Evolutionary conservation across 2,888 invertebrate species (phyloP).

Genomic region (Bimastos eiseni): DNA sequence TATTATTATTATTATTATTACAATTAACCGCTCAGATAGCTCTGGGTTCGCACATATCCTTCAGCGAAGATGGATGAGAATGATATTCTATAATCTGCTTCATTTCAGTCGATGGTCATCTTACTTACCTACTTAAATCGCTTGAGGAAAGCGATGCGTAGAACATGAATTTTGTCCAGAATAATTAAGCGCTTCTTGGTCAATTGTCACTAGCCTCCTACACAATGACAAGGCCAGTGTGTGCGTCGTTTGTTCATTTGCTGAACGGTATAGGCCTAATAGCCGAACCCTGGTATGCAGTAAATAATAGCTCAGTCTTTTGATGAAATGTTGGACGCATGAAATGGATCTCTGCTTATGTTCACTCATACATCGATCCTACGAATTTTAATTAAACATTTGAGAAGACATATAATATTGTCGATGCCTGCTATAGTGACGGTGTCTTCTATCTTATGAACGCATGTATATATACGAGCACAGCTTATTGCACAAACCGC

Average conservation of each 20-base stretch:
- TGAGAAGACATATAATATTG: neutral
- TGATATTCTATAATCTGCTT: neutral
- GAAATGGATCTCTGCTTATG: neutral
- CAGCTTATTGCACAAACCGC: neutral
- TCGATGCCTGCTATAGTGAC: neutral
- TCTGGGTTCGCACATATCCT: neutral
- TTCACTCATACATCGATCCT: neutral
- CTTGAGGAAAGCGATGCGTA: neutral
- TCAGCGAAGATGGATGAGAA: neutral
- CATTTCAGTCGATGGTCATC: neutral
- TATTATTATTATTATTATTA: no score
- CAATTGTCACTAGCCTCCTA: neutral
- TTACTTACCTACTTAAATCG: neutral
- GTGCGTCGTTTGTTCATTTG: neutral
- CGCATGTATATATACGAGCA: neutral
- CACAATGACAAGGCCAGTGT: neutral
- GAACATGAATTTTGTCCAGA: neutral
- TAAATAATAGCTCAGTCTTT: neutral
- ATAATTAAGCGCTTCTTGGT: neutral
- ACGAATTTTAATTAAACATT: neutral
- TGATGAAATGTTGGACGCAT: neutral
- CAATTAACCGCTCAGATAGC: no score
- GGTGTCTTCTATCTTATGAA: neutral
- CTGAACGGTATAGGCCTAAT: neutral
- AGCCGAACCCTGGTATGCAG: no score